Percentiles rank a stretch among this genome's conserved stretches.
These are phyloP conservation scores for Danaus chrysippus DNA, from an alignment of 2,888 invertebrate genomes.

Conservation along the genomic window DNA sequence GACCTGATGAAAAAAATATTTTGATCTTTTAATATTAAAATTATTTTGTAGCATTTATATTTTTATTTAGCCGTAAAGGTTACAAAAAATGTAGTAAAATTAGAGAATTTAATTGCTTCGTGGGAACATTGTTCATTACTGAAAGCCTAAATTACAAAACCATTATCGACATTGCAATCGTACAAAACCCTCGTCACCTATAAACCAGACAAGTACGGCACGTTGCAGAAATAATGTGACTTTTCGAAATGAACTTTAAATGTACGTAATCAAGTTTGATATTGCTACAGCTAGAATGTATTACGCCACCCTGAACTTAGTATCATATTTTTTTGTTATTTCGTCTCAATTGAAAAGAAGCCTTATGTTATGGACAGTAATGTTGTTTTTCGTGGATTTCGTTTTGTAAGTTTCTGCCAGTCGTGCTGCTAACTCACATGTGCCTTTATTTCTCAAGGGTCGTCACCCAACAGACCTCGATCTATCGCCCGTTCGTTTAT, in stretches of 20 bases:
- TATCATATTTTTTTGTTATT: slow-evolving; percentile 50
- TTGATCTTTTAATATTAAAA: slow-evolving; percentile 55
- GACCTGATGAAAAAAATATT: slow-evolving; percentile 66
- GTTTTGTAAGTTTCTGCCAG: slow-evolving; percentile 47
- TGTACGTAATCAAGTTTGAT: slow-evolving; percentile 34
- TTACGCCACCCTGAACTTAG: slow-evolving; percentile 51
- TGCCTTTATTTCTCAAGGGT: slow-evolving; percentile 52
- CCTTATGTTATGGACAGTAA: slow-evolving; percentile 35
- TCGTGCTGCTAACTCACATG: slow-evolving; percentile 45
- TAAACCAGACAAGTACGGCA: slow-evolving; percentile 47
- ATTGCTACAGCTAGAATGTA: slow-evolving; percentile 24
- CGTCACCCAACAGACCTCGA: slow-evolving; percentile 35
- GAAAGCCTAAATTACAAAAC: slow-evolving; percentile 4
- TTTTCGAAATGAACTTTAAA: slow-evolving; percentile 43
- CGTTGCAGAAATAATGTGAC: slow-evolving; percentile 32
- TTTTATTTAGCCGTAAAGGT: slow-evolving; percentile 9
- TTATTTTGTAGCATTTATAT: slow-evolving; percentile 36
- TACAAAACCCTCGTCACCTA: slow-evolving; percentile 55
- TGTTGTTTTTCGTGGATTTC: slow-evolving; percentile 37
- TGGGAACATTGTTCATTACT: neutral
- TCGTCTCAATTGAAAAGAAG: slow-evolving; percentile 34
- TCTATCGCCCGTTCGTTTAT: slow-evolving; percentile 31
- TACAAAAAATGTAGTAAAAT: slow-evolving; percentile 8
- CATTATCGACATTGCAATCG: slow-evolving; percentile 16
- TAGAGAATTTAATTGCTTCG: neutral